Evolutionary conservation across 2,888 invertebrate genomes (phyloP).

Genomic region (Tetheella fluctuosa): DNA sequence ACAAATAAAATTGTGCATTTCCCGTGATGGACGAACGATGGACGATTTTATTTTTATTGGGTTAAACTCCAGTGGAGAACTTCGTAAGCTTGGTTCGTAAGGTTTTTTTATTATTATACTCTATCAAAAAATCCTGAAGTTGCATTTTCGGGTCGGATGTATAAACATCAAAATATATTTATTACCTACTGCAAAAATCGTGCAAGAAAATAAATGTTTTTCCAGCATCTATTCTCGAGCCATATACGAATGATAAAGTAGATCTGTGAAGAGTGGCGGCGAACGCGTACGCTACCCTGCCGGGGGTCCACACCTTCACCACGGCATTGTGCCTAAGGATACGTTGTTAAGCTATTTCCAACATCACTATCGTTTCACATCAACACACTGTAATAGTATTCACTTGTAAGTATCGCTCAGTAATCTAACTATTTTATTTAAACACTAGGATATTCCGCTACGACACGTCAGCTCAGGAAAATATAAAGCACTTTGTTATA

Average conservation of each 20-base stretch:
- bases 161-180: not conserved
- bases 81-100: no score
- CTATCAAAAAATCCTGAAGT: not conserved
- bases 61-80: no score
- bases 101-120: no score
- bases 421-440: slow-evolving; percentile 29
- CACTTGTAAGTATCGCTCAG: slow-evolving; percentile 16
- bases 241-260: slow-evolving; percentile 36
- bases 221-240: slow-evolving; percentile 9
- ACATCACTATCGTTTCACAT: slow-evolving; percentile 25
- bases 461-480: slow-evolving; percentile 6
- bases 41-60: no score
- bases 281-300: slow-evolving; percentile 30
- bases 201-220: not conserved
- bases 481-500: not conserved
- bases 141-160: not conserved
- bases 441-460: not conserved
- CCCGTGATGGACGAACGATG: no score
- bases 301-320: slow-evolving; percentile 17
- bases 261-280: slow-evolving; percentile 35
- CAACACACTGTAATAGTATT: slow-evolving; percentile 24
- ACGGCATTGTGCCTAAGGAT: slow-evolving; percentile 41
- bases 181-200: not conserved
- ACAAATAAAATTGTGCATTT: no score
- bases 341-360: slow-evolving; percentile 42